Percentiles rank a stretch among this genome's conserved stretches.
Conservation (phyloP, 2,113 vertebrate genomes). For the Bos indicus region DNA sequence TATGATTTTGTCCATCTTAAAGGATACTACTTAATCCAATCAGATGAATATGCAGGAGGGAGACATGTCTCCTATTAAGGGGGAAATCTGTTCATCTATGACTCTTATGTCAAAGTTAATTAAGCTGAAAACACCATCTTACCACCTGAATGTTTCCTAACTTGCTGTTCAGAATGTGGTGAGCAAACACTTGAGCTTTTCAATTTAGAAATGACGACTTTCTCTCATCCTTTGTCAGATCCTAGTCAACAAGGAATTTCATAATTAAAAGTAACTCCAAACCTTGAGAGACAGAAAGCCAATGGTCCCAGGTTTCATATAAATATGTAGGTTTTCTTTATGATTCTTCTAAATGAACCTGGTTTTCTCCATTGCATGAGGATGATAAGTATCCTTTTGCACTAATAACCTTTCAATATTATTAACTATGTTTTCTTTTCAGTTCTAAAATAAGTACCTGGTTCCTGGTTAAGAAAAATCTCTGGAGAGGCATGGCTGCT, state of each 20-base stretch:
- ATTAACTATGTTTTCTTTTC: constrained; percentile 45
- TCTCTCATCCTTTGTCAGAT: constrained; percentile 29
- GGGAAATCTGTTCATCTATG: background rate
- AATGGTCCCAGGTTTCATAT: background rate
- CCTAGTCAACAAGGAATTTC: constrained; percentile 16
- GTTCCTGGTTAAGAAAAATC: constrained; percentile 40
- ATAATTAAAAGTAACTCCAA: constrained; percentile 60
- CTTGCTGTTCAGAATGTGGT: background rate
- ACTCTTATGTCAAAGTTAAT: constrained; percentile 42
- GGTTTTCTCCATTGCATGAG: background rate
- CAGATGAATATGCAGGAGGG: background rate
- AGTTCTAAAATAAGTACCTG: constrained; percentile 52
- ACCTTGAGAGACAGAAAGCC: background rate
- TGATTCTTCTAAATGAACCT: constrained; percentile 9
- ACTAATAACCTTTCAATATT: constrained; percentile 52
- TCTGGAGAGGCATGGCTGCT: constrained; percentile 25
- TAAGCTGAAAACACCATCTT: background rate
- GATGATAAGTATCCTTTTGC: background rate
- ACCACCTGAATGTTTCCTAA: background rate
- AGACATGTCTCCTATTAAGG: background rate
- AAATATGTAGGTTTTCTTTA: constrained; percentile 28
- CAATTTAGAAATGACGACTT: constrained; percentile 29
- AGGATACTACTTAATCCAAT: background rate
- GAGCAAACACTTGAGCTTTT: background rate
- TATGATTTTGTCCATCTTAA: background rate